Evolutionary conservation across 1,140 invertebrate genomes (phyloP), one percentile per base, ranked within the genome.

Genomic region (Lasioglossum albipes): DNA sequence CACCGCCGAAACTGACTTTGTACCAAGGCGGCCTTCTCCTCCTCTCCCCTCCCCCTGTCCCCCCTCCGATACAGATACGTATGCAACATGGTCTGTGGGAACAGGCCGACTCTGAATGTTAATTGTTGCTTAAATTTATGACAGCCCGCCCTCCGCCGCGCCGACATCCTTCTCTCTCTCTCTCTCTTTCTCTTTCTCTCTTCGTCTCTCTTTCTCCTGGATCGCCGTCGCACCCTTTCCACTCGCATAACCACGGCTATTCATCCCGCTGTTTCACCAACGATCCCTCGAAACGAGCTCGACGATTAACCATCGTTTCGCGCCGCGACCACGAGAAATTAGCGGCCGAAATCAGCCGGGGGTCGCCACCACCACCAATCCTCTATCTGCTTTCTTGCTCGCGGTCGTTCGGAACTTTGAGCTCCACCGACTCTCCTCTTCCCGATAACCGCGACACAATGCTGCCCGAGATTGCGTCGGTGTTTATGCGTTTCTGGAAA

Each of bases 91-190:
- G 83, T 36, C 78, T 85, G 88, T 90, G 89, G 88, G 89, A 90
- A 91, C 86, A 81, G 74, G 22, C 84, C 84, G 81, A 84, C 87
- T 89, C 77, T 72, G 89, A 91, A 91, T 91, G 90, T 92, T 92
- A 92, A 92, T 92, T 91, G 89, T 92, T 91, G 90, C 88, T 92
- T 91, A 89, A 92, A 92, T 92, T 92, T 92, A 92, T 92, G 91
- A 91, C 89, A 91, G 88, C 75, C 84, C 74, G 87, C 77, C 72
- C 83, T 69, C 68, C 68, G n/a, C 72, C 69, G 76, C 80, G 64
- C 77, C 57, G 42, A 13, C 77, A 61, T 36, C n/a, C 71, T 41
- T 52, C 68, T 77, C 67, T 84, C 69, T 82, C 66, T 85, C 36
- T 73, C 45, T 49, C 45, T 49, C 10, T 12, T 10, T 10, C 10